phyloP scores from a whole-genome alignment of 2,797 vertebrate genomes.

The Molossus molossus region DNA sequence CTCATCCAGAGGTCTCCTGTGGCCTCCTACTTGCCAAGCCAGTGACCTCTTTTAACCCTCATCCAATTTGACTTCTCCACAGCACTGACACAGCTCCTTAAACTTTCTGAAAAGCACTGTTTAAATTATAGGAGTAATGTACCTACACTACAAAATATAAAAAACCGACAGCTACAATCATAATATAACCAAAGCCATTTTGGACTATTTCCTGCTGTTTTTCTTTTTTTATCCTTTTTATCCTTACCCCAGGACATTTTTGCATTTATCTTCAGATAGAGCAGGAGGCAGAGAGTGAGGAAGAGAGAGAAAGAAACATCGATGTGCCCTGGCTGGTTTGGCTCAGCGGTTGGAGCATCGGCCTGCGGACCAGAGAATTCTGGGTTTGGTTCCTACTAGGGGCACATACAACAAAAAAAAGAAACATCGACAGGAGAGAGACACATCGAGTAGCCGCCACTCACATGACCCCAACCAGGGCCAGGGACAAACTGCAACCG shows the following conservation, averaged over 20 bases:
- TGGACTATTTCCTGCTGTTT: slow-evolving; percentile 7
- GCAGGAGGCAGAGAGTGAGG: too few species aligned
- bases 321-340: too few species aligned
- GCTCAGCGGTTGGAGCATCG: too few species aligned
- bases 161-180: neutral
- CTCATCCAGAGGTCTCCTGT: neutral
- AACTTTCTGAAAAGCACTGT: slow-evolving; percentile 45
- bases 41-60: slow-evolving; percentile 54
- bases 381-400: too few species aligned
- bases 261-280: neutral
- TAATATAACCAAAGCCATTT: neutral
- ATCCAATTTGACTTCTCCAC: slow-evolving; percentile 43
- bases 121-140: slow-evolving; percentile 39
- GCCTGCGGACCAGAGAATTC: too few species aligned
- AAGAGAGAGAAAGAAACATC: too few species aligned
- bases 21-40: slow-evolving; percentile 39
- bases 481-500: too few species aligned
- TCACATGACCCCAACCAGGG: too few species aligned
- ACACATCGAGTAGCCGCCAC: too few species aligned
- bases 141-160: neutral
- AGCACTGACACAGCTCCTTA: slow-evolving; percentile 49
- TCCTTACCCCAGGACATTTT: neutral
- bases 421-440: too few species aligned
- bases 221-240: neutral
- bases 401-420: too few species aligned